phyloP scores from a whole-genome alignment of 1,140 invertebrate species.

The Bombus soroeensis region DNA sequence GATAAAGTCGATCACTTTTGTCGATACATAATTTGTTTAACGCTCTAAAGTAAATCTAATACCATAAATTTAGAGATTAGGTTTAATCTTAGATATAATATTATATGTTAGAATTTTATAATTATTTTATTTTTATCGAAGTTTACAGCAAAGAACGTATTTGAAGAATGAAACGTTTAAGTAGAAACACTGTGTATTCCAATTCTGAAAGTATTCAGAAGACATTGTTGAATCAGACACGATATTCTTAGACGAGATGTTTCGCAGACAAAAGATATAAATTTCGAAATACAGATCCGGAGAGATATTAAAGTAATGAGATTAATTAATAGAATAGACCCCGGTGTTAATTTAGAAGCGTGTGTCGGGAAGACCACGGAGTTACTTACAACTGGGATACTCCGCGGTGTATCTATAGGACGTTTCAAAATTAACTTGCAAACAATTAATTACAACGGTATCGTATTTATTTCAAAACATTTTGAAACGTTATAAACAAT shows the following conservation, averaged over 20 bases:
- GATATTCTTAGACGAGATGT: not conserved
- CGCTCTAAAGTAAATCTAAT: too few species aligned
- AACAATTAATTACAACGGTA: slow-evolving; percentile 56
- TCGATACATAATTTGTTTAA: too few species aligned
- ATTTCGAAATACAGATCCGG: slow-evolving; percentile 37
- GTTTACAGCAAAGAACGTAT: not conserved
- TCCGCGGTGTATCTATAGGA: slow-evolving; percentile 50
- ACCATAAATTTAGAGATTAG: too few species aligned
- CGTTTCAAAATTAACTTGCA: slow-evolving; percentile 62
- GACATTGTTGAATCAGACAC: not conserved
- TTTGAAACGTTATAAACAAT: not conserved
- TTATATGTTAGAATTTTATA: not conserved
- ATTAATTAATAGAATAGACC: slow-evolving; percentile 75
- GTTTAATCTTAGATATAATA: not conserved
- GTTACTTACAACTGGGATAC: slow-evolving; percentile 63
- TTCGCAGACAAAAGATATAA: slow-evolving; percentile 34
- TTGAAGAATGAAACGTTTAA: not conserved
- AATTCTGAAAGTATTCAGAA: not conserved
- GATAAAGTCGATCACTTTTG: too few species aligned
- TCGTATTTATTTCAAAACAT: not conserved
- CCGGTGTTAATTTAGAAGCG: slow-evolving; percentile 70
- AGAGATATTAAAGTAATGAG: slow-evolving; percentile 71
- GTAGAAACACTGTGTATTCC: too few species aligned
- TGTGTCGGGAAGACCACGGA: slow-evolving; percentile 57
- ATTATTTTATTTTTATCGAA: too few species aligned